These are phyloP conservation scores for Desmodus rotundus DNA, from an alignment of 2,113 vertebrate genomes.

Conservation along the genomic window DNA sequence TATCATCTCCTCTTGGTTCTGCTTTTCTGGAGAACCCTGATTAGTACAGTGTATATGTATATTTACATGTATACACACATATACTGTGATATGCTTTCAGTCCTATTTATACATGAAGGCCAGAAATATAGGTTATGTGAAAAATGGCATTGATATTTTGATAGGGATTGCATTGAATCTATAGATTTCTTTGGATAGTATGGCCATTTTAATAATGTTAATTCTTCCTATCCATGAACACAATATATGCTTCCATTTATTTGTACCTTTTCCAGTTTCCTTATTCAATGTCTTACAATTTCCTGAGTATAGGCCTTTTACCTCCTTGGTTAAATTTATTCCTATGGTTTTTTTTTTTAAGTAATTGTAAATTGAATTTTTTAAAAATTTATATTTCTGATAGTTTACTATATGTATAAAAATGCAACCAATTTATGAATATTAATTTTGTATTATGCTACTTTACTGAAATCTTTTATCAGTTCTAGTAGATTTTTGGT, in stretches of 20 bases:
- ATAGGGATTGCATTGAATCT: neutral
- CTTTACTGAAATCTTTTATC: neutral
- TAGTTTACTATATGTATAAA: neutral
- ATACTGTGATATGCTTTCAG: neutral
- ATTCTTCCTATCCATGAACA: neutral
- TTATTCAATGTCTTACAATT: too few species aligned
- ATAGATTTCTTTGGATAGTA: neutral
- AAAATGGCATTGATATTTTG: neutral
- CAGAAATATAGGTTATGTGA: neutral
- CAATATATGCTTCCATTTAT: too few species aligned
- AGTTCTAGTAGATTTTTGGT: neutral
- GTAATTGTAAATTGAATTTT: neutral
- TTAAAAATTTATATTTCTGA: neutral
- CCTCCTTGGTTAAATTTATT: neutral
- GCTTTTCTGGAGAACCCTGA: neutral
- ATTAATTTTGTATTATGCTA: neutral
- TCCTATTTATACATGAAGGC: neutral
- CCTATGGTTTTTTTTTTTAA: too few species aligned
- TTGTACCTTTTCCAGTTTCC: too few species aligned
- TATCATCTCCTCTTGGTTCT: neutral
- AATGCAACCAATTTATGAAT: neutral
- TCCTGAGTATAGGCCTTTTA: neutral
- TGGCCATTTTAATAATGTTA: neutral
- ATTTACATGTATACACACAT: neutral
- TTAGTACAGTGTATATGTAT: neutral